A percentile compares a stretch with the other conserved stretches of the same genome.
Conservation (phyloP, 2,113 vertebrate species). For the Python bivittatus region DNA sequence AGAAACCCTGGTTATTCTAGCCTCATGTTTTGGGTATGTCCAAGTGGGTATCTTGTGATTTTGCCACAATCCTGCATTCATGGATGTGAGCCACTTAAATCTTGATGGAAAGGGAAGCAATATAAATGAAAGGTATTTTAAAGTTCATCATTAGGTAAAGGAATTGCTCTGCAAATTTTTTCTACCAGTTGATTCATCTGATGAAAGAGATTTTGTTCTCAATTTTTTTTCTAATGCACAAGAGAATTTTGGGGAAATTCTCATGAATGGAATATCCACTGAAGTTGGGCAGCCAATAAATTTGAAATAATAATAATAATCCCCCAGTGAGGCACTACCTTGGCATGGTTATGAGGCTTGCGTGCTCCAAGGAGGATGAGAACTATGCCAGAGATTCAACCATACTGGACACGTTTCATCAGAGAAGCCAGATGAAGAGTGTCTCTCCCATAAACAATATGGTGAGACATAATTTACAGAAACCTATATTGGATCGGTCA, state of each 20-base stretch:
- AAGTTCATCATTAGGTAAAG: not conserved
- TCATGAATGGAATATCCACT: not conserved
- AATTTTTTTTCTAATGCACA: not conserved
- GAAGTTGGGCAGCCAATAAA: not conserved
- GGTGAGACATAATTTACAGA: too few relatives aligned
- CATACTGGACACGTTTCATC: too few relatives aligned
- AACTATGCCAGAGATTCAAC: too few relatives aligned
- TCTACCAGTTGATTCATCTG: not conserved
- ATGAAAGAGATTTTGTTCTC: not conserved
- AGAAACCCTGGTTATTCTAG: not conserved
- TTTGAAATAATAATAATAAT: not conserved
- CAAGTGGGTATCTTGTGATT: not conserved
- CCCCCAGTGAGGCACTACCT: too few relatives aligned
- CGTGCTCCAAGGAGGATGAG: too few relatives aligned
- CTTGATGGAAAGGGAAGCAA: accelerated
- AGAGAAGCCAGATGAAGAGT: too few relatives aligned
- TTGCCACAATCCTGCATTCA: not conserved
- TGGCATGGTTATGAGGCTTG: too few relatives aligned
- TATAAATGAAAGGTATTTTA: accelerated
- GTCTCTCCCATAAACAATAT: too few relatives aligned
- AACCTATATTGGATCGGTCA: too few relatives aligned
- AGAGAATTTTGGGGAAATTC: not conserved
- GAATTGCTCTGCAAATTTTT: not conserved
- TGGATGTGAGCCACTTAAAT: not conserved
- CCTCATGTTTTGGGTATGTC: not conserved